Evolutionary conservation across 2,797 vertebrate species (phyloP).

Genomic region (Onychomys leucogaster): DNA sequence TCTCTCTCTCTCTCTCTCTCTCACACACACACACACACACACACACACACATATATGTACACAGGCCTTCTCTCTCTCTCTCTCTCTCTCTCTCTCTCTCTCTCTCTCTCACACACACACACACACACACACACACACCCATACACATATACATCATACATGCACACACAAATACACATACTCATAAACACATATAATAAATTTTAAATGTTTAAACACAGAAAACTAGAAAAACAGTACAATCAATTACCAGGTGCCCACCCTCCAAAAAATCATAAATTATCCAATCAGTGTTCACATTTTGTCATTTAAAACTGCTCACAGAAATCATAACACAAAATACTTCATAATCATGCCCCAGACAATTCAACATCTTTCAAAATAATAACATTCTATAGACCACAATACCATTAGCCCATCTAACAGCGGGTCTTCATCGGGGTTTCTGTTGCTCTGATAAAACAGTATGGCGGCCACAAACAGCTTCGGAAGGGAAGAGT

Average conservation of each 20-base stretch:
- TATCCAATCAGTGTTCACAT: neutral
- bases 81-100: neutral
- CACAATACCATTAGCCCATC: neutral
- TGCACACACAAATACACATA: neutral
- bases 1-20: neutral
- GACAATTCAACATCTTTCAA: neutral
- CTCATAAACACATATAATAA: neutral
- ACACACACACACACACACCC: neutral
- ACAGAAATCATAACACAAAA: neutral
- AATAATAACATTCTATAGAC: neutral
- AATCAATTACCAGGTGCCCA: neutral
- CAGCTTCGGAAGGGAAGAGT: neutral
- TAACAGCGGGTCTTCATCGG: neutral
- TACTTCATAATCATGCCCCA: neutral
- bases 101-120: neutral
- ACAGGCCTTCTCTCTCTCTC: neutral
- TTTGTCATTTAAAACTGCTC: conserved; percentile 34
- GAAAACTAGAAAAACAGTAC: neutral
- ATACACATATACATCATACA: neutral
- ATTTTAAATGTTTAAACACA: neutral
- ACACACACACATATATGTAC: neutral
- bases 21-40: neutral
- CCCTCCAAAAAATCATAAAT: neutral
- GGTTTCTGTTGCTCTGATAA: neutral
- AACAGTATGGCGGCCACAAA: neutral